phyloP scores from a whole-genome alignment of 2,888 invertebrate species.

The Agriopis marginaria region DNA sequence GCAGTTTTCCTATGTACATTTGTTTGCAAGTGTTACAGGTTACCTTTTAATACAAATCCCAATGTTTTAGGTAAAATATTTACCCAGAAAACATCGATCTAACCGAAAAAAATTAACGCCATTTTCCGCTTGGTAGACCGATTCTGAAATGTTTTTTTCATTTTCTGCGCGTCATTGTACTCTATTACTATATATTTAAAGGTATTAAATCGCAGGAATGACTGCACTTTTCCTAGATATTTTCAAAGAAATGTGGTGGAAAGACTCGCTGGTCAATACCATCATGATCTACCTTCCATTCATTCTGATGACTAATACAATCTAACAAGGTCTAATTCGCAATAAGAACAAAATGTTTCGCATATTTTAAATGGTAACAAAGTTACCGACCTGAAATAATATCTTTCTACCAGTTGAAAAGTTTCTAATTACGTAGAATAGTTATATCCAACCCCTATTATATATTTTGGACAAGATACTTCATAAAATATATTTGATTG shows the following conservation, averaged over 20 bases:
- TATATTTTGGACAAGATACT: no score
- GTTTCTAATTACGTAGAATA: background rate
- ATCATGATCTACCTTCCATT: slow-evolving; percentile 48
- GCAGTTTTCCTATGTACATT: slow-evolving; percentile 36
- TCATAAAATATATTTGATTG: no score
- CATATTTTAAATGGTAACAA: slow-evolving; percentile 37
- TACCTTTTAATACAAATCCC: slow-evolving; percentile 13
- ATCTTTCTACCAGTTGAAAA: background rate
- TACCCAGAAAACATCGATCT: slow-evolving; percentile 47
- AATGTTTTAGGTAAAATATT: slow-evolving; percentile 12
- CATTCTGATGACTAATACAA: slow-evolving; percentile 72
- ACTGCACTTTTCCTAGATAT: slow-evolving; percentile 8
- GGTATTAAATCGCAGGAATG: slow-evolving; percentile 33
- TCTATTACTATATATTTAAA: slow-evolving; percentile 19
- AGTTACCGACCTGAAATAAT: slow-evolving; percentile 34
- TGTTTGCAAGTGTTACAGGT: slow-evolving; percentile 26
- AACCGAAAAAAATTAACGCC: slow-evolving; percentile 76
- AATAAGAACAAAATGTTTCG: slow-evolving; percentile 44
- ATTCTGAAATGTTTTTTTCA: slow-evolving; percentile 69
- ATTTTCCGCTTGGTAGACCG: slow-evolving; percentile 79
- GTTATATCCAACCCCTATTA: background rate
- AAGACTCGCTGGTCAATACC: background rate
- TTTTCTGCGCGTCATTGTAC: slow-evolving; percentile 53
- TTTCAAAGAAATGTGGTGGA: background rate
- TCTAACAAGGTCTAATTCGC: slow-evolving; percentile 59